Percentiles rank a stretch among this genome's conserved stretches.
Evolutionary conservation across 1,140 invertebrate species (phyloP).

Genomic region (Heliconius hewitsoni): DNA sequence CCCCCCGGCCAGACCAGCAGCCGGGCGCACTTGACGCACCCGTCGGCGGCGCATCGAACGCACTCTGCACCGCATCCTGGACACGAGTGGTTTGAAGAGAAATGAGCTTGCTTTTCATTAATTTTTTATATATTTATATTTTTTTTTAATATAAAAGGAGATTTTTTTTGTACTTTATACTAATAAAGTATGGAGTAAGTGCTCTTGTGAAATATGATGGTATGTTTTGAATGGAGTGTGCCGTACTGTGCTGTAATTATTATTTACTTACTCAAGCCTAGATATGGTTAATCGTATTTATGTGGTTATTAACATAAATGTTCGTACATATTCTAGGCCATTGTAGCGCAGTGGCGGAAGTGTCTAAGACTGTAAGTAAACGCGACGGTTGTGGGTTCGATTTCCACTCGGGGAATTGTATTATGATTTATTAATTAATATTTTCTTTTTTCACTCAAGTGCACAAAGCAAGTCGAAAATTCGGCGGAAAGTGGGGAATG

Average conservation of each 20-base stretch:
- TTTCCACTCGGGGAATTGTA: no score
- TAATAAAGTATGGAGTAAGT: not conserved
- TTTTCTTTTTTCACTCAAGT: no score
- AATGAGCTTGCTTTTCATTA: no score
- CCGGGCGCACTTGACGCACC: slow-evolving; percentile 69
- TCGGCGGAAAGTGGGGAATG: no score
- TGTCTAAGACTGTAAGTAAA: no score
- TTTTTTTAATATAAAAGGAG: not conserved
- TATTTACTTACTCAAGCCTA: not conserved
- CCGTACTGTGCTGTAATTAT: not conserved
- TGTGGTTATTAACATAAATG: not conserved
- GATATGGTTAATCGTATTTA: not conserved
- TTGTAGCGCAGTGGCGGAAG: no score
- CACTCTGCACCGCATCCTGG: slow-evolving; percentile 74
- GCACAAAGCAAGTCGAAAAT: no score
- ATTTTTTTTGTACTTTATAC: not conserved
- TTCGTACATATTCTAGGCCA: no score
- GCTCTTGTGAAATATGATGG: not conserved
- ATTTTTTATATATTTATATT: no score
- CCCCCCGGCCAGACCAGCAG: slow-evolving; percentile 70
- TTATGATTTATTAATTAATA: no score
- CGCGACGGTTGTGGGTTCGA: no score
- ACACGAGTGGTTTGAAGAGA: slow-evolving; percentile 15
- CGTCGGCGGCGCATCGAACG: slow-evolving; percentile 69
- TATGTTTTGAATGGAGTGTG: not conserved